These are phyloP conservation scores for Formica selysi DNA, from an alignment of 1,140 invertebrate genomes.

Conservation along the genomic window DNA sequence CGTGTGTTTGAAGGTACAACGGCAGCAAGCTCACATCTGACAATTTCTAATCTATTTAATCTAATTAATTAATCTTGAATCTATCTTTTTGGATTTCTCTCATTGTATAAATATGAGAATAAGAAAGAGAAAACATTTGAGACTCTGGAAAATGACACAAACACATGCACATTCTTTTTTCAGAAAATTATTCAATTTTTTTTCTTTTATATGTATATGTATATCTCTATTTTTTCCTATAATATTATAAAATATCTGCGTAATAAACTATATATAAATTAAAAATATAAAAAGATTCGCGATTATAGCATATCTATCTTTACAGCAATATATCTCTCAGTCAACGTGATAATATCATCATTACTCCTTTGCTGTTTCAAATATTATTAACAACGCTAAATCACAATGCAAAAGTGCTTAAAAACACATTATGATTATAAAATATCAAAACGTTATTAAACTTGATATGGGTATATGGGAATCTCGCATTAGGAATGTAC, in stretches of 20 bases:
- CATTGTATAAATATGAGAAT: background rate
- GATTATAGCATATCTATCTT: background rate
- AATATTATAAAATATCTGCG: background rate
- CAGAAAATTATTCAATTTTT: conserved; percentile 4
- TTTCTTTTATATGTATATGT: background rate
- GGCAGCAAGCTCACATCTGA: background rate
- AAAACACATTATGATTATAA: background rate
- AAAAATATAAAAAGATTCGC: background rate
- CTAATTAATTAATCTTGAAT: background rate
- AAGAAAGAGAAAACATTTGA: conserved; percentile 12
- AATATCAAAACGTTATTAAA: conserved; percentile 19
- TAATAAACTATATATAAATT: background rate
- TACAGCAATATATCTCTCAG: background rate
- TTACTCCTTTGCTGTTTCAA: background rate
- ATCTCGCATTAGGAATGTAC: background rate
- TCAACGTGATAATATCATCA: background rate
- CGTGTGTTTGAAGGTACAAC: background rate
- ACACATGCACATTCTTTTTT: background rate
- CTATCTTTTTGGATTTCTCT: background rate
- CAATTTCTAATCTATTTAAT: conserved; percentile 3
- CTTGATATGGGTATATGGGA: background rate
- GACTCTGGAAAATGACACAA: background rate
- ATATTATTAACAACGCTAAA: background rate
- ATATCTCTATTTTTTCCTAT: background rate
- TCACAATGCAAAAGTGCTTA: background rate